Percentiles rank a stretch among this genome's conserved stretches.
phyloP scores from a whole-genome alignment of 2,113 vertebrate genomes.

The Ceyx melanurus region DNA sequence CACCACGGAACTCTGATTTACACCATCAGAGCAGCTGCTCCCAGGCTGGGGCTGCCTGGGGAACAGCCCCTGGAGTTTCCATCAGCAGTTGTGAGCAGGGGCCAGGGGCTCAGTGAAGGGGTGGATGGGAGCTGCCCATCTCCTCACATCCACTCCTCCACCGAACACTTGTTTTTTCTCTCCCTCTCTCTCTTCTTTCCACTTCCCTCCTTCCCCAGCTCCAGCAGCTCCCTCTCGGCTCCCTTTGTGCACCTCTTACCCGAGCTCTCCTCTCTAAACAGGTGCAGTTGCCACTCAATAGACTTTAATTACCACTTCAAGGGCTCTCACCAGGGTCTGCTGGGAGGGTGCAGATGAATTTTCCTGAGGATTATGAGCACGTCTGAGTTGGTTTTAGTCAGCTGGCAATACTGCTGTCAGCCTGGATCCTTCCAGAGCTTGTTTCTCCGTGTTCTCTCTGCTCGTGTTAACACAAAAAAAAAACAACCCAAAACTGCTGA shows the following conservation, averaged over 20 bases:
- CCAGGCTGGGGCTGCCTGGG: not conserved
- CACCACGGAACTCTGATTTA: not conserved
- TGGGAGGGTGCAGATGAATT: slow-evolving; percentile 60
- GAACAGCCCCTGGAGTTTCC: not conserved
- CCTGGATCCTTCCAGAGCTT: slow-evolving; percentile 17
- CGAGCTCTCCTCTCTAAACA: slow-evolving; percentile 48
- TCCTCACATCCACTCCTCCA: not conserved
- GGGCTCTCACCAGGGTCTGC: slow-evolving; percentile 58
- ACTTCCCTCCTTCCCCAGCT: not conserved
- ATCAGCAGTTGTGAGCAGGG: not conserved
- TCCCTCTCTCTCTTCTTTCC: not conserved
- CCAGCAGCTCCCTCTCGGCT: not conserved
- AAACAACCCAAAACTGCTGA: not conserved
- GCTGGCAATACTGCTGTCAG: not conserved
- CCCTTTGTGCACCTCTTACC: slow-evolving; percentile 58
- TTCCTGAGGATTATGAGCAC: slow-evolving; percentile 38
- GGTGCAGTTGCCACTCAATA: slow-evolving; percentile 69
- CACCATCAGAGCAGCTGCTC: not conserved
- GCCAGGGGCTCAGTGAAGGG: not conserved
- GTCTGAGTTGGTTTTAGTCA: slow-evolving; percentile 5
- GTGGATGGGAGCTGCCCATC: not conserved
- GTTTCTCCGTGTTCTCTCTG: not conserved
- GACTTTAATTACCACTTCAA: slow-evolving; percentile 70
- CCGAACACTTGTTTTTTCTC: not conserved
- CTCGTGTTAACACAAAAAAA: slow-evolving; percentile 34